phyloP scores from a whole-genome alignment of 2,888 invertebrate genomes.

The Napeogenes sylphis region DNA sequence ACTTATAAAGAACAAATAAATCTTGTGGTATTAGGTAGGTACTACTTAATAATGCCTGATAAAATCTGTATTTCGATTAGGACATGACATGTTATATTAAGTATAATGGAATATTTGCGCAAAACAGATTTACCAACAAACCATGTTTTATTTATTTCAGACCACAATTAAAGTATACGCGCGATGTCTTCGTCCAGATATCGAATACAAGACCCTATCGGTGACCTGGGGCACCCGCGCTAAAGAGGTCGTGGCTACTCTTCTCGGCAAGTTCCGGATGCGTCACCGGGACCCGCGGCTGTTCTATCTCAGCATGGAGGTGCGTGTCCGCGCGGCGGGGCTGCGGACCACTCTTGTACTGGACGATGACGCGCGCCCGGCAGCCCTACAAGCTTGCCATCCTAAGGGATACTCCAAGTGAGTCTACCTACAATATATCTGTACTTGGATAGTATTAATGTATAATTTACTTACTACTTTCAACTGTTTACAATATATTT shows the following conservation, averaged over 20 bases:
- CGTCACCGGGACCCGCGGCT: constrained; percentile 93
- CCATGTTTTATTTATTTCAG: constrained; percentile 68
- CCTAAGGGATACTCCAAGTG: constrained; percentile 94
- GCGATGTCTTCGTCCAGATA: constrained; percentile 91
- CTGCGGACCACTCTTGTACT: constrained; percentile 88
- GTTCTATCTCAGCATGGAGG: constrained; percentile 96
- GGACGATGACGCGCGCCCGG: constrained; percentile 93
- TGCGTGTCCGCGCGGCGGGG: constrained; percentile 89
- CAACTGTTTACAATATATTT: background rate
- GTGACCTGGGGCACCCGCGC: constrained; percentile 93
- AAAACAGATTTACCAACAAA: background rate
- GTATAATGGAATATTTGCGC: too few relatives aligned
- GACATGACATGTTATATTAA: too few relatives aligned
- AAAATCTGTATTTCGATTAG: too few relatives aligned
- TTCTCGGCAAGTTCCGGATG: constrained; percentile 93
- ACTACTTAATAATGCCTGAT: too few relatives aligned
- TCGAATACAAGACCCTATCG: constrained; percentile 96
- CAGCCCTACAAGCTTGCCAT: constrained; percentile 94
- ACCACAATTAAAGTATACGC: constrained; percentile 95
- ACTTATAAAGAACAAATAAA: too few relatives aligned
- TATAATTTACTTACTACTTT: background rate
- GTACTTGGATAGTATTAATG: background rate
- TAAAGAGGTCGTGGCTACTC: constrained; percentile 88
- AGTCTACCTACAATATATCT: constrained; percentile 41
- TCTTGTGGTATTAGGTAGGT: too few relatives aligned